Conservation (phyloP, 2,888 invertebrate genomes). For the Dichetophora obliterata region DNA sequence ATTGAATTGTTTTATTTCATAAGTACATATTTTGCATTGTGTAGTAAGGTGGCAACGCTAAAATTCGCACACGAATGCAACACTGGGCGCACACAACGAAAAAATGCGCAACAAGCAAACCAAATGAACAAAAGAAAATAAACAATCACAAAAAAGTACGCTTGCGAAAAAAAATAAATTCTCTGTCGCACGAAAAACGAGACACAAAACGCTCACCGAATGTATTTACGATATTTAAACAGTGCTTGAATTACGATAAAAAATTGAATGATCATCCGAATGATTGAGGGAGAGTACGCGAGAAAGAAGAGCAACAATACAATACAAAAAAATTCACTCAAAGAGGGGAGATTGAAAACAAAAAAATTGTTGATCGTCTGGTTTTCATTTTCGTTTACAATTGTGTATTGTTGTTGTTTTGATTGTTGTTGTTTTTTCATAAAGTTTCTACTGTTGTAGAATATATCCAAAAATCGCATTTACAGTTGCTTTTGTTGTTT, state of each 20-base stretch:
- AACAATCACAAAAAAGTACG: neutral
- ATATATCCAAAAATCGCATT: constrained; percentile 38
- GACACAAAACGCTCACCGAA: neutral
- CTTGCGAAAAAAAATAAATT: neutral
- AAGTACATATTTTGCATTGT: too few species aligned
- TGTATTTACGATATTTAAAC: neutral
- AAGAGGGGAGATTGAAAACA: neutral
- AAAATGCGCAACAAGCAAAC: constrained; percentile 20
- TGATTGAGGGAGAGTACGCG: neutral
- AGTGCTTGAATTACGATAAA: constrained; percentile 4
- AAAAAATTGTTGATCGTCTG: constrained; percentile 10
- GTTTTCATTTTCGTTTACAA: constrained; percentile 25
- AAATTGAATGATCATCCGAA: neutral
- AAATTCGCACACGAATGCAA: neutral
- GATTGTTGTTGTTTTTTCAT: neutral
- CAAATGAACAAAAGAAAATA: neutral
- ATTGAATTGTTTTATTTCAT: too few species aligned
- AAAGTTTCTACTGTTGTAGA: constrained; percentile 21
- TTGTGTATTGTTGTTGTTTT: constrained; percentile 37
- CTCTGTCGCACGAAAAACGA: neutral
- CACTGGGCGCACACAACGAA: neutral
- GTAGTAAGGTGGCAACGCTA: neutral
- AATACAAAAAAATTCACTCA: neutral
- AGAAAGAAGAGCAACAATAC: neutral
- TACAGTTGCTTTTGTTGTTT: constrained; percentile 33